Conservation (phyloP, 2,888 invertebrate species). For the Mechanitis mazaeus region DNA sequence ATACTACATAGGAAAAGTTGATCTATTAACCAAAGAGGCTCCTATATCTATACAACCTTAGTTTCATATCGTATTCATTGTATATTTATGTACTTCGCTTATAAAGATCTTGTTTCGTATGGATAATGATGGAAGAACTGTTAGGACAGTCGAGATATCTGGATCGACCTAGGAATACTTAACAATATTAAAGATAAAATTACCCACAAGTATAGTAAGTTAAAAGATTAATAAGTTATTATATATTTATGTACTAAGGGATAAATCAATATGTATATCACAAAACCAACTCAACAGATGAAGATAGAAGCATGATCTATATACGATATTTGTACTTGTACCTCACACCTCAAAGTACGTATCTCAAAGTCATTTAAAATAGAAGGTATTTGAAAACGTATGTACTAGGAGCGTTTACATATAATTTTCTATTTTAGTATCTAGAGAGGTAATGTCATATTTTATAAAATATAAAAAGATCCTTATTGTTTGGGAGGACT, state of each 20-base stretch:
- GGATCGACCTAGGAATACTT: constrained; percentile 28
- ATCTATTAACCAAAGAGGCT: constrained; percentile 36
- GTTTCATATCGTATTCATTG: constrained; percentile 26
- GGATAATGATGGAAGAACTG: constrained; percentile 2
- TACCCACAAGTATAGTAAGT: constrained; percentile 22
- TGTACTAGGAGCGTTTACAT: constrained; percentile 54
- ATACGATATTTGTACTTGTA: constrained; percentile 26
- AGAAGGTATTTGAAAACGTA: constrained; percentile 32
- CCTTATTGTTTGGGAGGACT: constrained; percentile 58
- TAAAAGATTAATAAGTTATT: constrained; percentile 24
- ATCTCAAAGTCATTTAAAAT: constrained; percentile 27
- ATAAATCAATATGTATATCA: constrained; percentile 23
- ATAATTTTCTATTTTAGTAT: constrained; percentile 63
- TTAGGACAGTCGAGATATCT: constrained; percentile 4
- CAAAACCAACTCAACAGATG: constrained; percentile 20
- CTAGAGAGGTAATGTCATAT: constrained; percentile 59
- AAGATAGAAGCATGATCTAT: constrained; percentile 24
- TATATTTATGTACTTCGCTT: constrained; percentile 10
- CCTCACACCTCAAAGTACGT: constrained; percentile 31
- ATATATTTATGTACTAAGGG: constrained; percentile 21
- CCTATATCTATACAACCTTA: constrained; percentile 54
- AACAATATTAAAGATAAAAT: constrained; percentile 26
- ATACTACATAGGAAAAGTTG: constrained; percentile 45
- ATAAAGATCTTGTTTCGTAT: constrained; percentile 8
- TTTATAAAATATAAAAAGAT: constrained; percentile 40